Conservation (phyloP, 2,113 vertebrate genomes). For the Myiopsitta monachus region DNA sequence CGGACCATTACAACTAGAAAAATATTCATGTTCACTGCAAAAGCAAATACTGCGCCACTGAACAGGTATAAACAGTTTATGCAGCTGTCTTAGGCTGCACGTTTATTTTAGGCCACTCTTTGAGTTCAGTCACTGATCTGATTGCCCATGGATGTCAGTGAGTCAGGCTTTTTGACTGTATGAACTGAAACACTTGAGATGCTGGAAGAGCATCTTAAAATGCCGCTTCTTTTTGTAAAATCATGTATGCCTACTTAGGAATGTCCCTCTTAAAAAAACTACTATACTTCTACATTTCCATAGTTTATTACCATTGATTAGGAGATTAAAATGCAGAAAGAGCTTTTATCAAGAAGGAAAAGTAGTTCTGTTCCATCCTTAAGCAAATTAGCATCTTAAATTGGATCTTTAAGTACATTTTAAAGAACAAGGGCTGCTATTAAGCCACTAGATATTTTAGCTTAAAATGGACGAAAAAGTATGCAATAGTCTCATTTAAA, state of each 20-base stretch:
- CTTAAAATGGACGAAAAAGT: not conserved
- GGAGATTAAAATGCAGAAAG: not conserved
- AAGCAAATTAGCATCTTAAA: not conserved
- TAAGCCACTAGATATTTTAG: not conserved
- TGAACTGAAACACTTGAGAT: not conserved
- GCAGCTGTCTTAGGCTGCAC: not conserved
- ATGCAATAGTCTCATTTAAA: not conserved
- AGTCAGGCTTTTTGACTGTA: not conserved
- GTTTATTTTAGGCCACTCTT: not conserved
- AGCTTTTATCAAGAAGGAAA: not conserved
- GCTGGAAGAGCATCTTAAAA: not conserved
- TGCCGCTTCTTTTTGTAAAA: not conserved
- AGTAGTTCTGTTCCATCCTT: not conserved
- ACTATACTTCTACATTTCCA: not conserved
- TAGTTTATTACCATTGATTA: not conserved
- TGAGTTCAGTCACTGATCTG: not conserved
- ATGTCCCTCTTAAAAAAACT: not conserved
- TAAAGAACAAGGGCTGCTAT: slow-evolving; percentile 4
- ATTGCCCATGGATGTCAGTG: not conserved
- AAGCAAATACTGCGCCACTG: not conserved
- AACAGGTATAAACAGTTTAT: not conserved
- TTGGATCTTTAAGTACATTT: not conserved
- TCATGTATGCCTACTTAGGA: not conserved
- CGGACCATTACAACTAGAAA: not conserved
- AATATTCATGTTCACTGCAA: not conserved